A percentile compares a stretch with the other conserved stretches of the same genome.
Conservation (phyloP, 2,888 invertebrate species). For the Parnassius glacialis region DNA sequence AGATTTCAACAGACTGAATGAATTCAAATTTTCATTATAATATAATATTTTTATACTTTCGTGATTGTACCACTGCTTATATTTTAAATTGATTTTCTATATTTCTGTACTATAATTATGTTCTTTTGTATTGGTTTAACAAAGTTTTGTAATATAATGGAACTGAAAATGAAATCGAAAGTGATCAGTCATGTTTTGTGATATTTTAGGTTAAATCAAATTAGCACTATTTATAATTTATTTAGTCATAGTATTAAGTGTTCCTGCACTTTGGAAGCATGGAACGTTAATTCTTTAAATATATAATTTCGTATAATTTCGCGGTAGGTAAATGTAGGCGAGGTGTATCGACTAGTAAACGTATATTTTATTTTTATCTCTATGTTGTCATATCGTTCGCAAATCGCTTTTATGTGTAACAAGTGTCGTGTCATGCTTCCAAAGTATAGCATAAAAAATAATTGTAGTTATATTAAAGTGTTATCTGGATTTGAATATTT, state of each 20-base stretch:
- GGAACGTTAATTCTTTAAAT: not conserved
- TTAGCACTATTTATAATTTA: conserved; percentile 37
- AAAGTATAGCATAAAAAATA: conserved; percentile 41
- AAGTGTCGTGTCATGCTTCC: conserved; percentile 39
- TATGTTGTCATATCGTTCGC: too few relatives aligned
- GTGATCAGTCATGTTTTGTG: conserved; percentile 69
- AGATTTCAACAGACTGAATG: conserved; percentile 23
- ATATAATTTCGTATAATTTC: not conserved
- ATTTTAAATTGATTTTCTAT: conserved; percentile 7
- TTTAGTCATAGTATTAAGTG: conserved; percentile 25
- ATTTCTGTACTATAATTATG: conserved; percentile 8
- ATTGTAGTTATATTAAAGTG: conserved; percentile 67
- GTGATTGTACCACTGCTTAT: conserved; percentile 3
- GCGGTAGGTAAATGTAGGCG: not conserved
- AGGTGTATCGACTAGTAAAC: conserved; percentile 8
- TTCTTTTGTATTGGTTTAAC: conserved; percentile 5
- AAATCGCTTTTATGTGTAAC: not conserved
- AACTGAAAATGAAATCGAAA: conserved; percentile 34
- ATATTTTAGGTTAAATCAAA: conserved; percentile 61
- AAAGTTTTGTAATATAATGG: conserved; percentile 18
- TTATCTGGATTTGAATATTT: conserved; percentile 45
- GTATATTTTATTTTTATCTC: not conserved
- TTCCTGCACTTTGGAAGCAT: conserved; percentile 29
- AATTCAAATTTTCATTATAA: conserved; percentile 2
- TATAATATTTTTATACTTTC: conserved; percentile 3